Evolutionary conservation across 2,888 invertebrate species (phyloP), one percentile per base, ranked within the genome.

Genomic region (Hirtodrosophila histrioides): DNA sequence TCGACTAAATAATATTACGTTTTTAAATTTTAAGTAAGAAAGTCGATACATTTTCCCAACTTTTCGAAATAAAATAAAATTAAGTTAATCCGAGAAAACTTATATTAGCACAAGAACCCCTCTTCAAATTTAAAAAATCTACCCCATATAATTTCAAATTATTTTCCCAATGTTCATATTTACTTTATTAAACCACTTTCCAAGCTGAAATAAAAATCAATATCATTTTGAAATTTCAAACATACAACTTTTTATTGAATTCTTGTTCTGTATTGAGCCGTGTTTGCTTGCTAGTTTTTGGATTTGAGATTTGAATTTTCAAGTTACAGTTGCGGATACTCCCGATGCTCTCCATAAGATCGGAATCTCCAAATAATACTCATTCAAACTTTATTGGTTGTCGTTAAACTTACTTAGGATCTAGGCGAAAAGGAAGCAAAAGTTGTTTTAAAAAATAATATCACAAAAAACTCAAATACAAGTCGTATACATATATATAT

Each of bases 381-480:
- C 27, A 6, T 17, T 17, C 17, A 17, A 17, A 17, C 17, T 17
- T 17, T 17, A 17, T 17, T 17, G 17, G 62, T 45, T 56, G 55
- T 46, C n/a, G 12, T 39, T 53, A 24, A 44, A 58, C 39, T 41
- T 58, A 63, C 46, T 75, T 66, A 66, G 41, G 40, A 48, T 17
- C 64, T 56, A 69, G 45, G 54, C 64, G 70, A 63, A 62, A 67
- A 69, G 87, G 87, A 82, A 82, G 85, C 82, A 12, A 82, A 81
- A 37, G 51, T 64, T 53, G 62, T 60, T 83, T 82, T 79, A 86
- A 50, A n/a, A 87, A 84, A 84, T 84, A 87, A 84, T 84, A 84
- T 84, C 83, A 84, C 83, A 84, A 87, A n/a, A 81, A 87, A 87
- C 84, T 84, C 69, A 82, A 82, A 78, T 78, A 84, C 67, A 86